These are phyloP conservation scores for Australoheros facetus DNA, from an alignment of 2,797 vertebrate species.

Conservation along the genomic window DNA sequence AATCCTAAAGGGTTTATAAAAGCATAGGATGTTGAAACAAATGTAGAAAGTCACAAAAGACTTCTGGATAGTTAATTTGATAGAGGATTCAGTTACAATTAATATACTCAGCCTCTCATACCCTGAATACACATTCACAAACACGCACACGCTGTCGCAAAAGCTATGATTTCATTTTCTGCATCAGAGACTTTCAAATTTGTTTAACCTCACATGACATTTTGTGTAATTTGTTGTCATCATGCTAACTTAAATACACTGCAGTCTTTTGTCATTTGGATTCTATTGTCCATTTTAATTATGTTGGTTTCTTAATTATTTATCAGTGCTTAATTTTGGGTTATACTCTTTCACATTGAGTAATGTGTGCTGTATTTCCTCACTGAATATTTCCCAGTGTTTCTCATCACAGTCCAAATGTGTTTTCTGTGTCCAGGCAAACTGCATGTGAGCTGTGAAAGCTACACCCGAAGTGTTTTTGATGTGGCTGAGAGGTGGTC, in stretches of 20 bases:
- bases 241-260: background rate
- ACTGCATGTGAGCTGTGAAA: background rate
- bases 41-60: constrained; percentile 23
- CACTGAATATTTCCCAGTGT: background rate
- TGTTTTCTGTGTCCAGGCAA: background rate
- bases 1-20: constrained; percentile 8
- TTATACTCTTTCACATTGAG: background rate
- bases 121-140: background rate
- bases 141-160: constrained; percentile 1
- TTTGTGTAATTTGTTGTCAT: constrained; percentile 15
- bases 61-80: constrained; percentile 17
- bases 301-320: constrained; percentile 3
- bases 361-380: background rate
- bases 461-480: background rate
- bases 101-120: constrained; percentile 9
- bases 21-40: constrained; percentile 2
- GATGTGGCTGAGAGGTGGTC: background rate
- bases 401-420: background rate
- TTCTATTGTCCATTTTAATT: constrained; percentile 1
- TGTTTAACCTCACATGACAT: constrained; percentile 8
- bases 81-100: constrained; percentile 8
- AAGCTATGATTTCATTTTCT: constrained; percentile 38
- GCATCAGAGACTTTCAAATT: constrained; percentile 28
- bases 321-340: background rate
- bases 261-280: background rate